A percentile compares a stretch with the other conserved stretches of the same genome.
Conservation (phyloP, 2,113 vertebrate species). For the Semnopithecus entellus region DNA sequence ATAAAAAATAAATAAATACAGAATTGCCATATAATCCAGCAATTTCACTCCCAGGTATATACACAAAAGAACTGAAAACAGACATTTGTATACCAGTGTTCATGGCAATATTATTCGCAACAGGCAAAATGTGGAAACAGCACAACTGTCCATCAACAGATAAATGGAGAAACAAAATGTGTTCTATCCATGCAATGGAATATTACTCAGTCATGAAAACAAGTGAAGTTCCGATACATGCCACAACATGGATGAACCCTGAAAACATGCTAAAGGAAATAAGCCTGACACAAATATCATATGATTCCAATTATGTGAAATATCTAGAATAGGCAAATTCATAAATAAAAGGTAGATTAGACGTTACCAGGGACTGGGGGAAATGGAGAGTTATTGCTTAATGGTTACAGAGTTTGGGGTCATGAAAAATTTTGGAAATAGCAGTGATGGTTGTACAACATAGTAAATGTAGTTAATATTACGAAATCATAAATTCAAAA, state of each 20-base stretch:
- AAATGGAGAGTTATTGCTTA: neutral
- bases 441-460: neutral
- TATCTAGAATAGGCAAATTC: neutral
- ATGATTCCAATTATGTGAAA: neutral
- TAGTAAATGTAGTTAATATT: neutral
- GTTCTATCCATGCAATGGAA: neutral
- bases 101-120: neutral
- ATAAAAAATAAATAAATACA: neutral
- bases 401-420: neutral
- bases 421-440: neutral
- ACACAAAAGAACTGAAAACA: neutral
- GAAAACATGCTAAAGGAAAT: neutral
- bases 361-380: neutral
- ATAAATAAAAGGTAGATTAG: neutral
- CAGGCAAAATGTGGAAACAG: neutral
- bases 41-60: neutral
- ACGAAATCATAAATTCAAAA: neutral
- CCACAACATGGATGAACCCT: neutral
- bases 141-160: neutral
- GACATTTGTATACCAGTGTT: neutral
- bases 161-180: neutral
- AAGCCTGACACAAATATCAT: neutral
- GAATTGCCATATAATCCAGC: neutral
- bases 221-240: neutral
- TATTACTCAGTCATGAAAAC: neutral